Evolutionary conservation across 2,888 invertebrate genomes (phyloP).

Genomic region (Tipula unca): DNA sequence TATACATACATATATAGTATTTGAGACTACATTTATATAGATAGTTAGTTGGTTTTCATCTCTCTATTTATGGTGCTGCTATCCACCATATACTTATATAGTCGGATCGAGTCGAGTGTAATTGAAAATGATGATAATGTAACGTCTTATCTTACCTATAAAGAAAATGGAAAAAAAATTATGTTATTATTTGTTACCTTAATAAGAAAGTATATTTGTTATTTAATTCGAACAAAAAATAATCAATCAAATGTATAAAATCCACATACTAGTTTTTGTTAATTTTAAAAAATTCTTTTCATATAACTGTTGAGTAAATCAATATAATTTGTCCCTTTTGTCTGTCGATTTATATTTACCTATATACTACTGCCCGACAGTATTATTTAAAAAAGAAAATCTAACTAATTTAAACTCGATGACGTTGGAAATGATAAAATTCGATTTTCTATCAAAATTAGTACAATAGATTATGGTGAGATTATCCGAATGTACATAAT

Average conservation of each 20-base stretch:
- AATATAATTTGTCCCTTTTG: background rate
- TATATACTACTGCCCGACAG: too few species aligned
- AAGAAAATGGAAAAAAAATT: background rate
- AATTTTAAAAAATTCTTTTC: background rate
- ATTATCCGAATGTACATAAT: too few species aligned
- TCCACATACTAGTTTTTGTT: background rate
- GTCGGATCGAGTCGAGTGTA: background rate
- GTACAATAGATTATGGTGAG: too few species aligned
- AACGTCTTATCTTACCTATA: background rate
- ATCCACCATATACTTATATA: background rate
- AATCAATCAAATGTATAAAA: background rate
- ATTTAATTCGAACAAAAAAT: background rate
- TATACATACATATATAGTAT: background rate
- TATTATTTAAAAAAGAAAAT: too few species aligned
- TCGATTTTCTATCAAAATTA: too few species aligned
- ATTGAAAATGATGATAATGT: conserved; percentile 8
- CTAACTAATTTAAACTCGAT: too few species aligned
- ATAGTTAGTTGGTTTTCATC: background rate
- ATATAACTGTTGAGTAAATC: background rate
- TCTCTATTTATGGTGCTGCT: background rate
- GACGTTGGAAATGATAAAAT: too few species aligned
- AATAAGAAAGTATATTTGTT: background rate
- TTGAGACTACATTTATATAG: background rate
- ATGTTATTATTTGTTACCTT: background rate
- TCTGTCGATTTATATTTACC: too few species aligned